Base-by-base conservation (phyloP, 2,888 invertebrate species). In the Lasius fuliginosus region DNA sequence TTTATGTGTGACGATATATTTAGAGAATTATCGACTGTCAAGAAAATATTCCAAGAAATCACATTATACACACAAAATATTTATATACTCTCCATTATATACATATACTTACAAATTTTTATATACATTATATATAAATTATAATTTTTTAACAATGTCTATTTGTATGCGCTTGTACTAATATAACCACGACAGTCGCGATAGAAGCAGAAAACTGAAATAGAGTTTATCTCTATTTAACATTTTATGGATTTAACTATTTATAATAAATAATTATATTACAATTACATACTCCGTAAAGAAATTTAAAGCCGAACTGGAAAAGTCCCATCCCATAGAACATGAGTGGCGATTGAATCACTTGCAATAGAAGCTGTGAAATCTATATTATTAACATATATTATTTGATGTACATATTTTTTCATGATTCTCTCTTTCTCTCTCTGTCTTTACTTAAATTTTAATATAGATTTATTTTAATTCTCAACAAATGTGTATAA, bases 231-330 rank as follows among this genome's bases (percentile, higher is more conserved):
- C 42, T 30, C 8, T 4, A 12, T 2, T 11, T 42, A 40, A 58
- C n/a, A 42, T 60, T 74, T 60, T 49, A 23, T 1, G 0, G 18
- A 8, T 12, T 49, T 33, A 9, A 53, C 53, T 53, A n/a, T 36
- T 62, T 18, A 8, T 15, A 6, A 3, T 62, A 30, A 15, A 42
- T 40, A 67, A 46, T 40, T 73, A 18, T 73, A 18, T 11, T 11
- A 73, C 18, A 36, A 36, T 3, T 27, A 62, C 60, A 1, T 74
- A 74, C 42, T 8, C n/a, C 42, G 4, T 74, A 4, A 42, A 74
- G 30, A 74, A 74, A 74, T 74, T 62, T 62, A 8, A 12, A 74
- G 8, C 74, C 60, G 30, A 74, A 74, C n/a, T 74, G 30, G 1
- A 74, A 74, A 36, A 74, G 30, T 30, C 74, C 60, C 11, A 62